Evolutionary conservation across 2,888 invertebrate species (phyloP), one percentile per base, ranked within the genome.

Genomic region (Crocallis elinguaria): DNA sequence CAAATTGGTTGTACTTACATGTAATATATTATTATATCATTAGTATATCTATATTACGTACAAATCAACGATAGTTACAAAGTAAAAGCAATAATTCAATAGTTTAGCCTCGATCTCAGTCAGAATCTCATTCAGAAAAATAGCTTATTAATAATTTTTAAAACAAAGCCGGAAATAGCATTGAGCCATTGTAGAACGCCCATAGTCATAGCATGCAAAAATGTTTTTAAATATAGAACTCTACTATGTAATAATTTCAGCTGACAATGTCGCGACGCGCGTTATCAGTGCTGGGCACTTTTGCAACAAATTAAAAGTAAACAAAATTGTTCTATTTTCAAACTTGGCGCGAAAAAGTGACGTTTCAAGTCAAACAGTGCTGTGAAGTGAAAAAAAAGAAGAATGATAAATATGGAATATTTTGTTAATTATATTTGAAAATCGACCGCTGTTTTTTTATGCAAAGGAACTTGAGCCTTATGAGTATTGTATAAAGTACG

Each of bases 251-350:
- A 81, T 82, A 83, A 75, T 72, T 72, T 66, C 69, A 77, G 76
- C 82, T 82, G 85, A 87, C 87, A 89, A 84, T 85, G 82, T 86
- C 77, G 79, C 73, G 79, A 71, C 78, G 82, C 77, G 77, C 73
- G 78, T 83, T n/a, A 70, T 84, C 79, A 78, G 57, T 45, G 29
- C 75, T 70, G 72, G 69, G 67, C 73, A 66, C 73, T 73, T 69
- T 56, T 48, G 44, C 27, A 50, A 44, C 35, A 37, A 52, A 67
- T 60, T 50, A 61, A 60, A 65, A 62, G 62, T 57, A 62, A 65
- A 59, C 57, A 59, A 55, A 46, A 36, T 30, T 19, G 42, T 55
- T 49, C 59, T 44, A 37, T 57, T 57, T 59, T 49, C 8, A 45
- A 56, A 48, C 17, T 45, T 41, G 23, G 43, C 46, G 46, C 32